These are phyloP conservation scores for Sisor rabdophorus DNA, from an alignment of 2,113 vertebrate species.

Conservation along the genomic window DNA sequence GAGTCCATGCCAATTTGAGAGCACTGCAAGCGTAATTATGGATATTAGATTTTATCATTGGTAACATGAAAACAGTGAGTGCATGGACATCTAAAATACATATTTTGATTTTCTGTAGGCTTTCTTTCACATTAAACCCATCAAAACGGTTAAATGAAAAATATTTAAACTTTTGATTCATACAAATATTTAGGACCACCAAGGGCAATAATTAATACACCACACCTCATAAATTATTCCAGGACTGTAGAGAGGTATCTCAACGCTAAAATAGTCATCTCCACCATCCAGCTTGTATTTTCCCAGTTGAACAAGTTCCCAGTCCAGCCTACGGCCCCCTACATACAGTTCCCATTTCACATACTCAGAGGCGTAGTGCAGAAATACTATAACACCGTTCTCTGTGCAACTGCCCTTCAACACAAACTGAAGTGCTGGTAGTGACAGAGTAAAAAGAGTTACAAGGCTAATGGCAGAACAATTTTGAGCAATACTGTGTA, in stretches of 20 bases:
- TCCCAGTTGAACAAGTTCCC: slow-evolving; percentile 56
- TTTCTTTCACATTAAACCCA: background rate
- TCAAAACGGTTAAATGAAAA: background rate
- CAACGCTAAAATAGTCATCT: slow-evolving; percentile 51
- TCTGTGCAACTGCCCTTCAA: slow-evolving; percentile 55
- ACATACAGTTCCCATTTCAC: slow-evolving; percentile 57
- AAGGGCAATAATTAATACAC: background rate
- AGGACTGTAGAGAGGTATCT: slow-evolving; percentile 50
- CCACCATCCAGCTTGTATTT: slow-evolving; percentile 44
- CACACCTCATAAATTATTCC: slow-evolving; percentile 53
- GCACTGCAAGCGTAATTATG: background rate
- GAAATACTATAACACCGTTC: slow-evolving; percentile 50
- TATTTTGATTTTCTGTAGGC: background rate
- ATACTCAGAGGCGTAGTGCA: slow-evolving; percentile 48
- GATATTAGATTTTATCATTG: background rate
- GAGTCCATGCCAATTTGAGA: background rate
- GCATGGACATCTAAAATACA: background rate
- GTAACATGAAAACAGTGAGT: background rate
- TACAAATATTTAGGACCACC: background rate
- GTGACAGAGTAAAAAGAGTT: background rate
- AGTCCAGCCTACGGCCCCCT: slow-evolving; percentile 48
- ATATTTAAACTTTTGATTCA: background rate
- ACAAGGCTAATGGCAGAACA: background rate
- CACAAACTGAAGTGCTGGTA: slow-evolving; percentile 31
- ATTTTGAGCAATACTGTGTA: background rate